Conservation (phyloP, 1,140 invertebrate genomes). For the Belonocnema kinseyi region DNA sequence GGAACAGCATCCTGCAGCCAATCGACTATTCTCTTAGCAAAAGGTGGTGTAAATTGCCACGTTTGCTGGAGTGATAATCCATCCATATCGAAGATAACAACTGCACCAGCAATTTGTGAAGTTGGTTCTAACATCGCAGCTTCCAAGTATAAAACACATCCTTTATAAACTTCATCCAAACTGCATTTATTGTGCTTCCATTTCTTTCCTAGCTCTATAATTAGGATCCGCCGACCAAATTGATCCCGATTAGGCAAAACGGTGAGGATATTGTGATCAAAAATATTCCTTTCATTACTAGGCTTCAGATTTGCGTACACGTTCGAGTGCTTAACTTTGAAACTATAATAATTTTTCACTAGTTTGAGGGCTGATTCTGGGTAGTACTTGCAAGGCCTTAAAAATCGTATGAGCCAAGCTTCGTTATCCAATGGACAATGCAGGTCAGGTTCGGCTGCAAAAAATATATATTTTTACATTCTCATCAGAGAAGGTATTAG, state of each 20-base stretch:
- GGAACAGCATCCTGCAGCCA: conserved; percentile 90
- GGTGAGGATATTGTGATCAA: conserved; percentile 85
- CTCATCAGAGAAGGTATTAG: no score
- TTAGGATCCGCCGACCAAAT: conserved; percentile 82
- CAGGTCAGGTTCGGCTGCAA: conserved; percentile 82
- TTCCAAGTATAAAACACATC: conserved; percentile 86
- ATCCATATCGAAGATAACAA: conserved; percentile 91
- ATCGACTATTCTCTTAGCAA: conserved; percentile 88
- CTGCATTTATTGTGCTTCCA: conserved; percentile 89
- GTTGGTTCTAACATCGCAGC: conserved; percentile 87
- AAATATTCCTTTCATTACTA: conserved; percentile 84
- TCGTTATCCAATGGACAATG: conserved; percentile 83
- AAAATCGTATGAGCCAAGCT: conserved; percentile 83
- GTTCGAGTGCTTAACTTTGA: conserved; percentile 85
- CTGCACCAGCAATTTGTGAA: conserved; percentile 85
- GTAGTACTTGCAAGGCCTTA: conserved; percentile 88
- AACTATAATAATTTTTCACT: conserved; percentile 87
- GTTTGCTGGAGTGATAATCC: conserved; percentile 86
- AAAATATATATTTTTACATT: no score
- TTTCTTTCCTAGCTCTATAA: conserved; percentile 88
- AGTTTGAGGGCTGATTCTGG: conserved; percentile 84
- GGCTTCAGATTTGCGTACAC: conserved; percentile 83
- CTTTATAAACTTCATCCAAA: conserved; percentile 89
- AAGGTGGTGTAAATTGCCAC: conserved; percentile 88
- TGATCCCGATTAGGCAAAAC: conserved; percentile 87